These are phyloP conservation scores for Cryptomyrus ogoouensis DNA, from an alignment of 2,113 vertebrate species.

Conservation along the genomic window DNA sequence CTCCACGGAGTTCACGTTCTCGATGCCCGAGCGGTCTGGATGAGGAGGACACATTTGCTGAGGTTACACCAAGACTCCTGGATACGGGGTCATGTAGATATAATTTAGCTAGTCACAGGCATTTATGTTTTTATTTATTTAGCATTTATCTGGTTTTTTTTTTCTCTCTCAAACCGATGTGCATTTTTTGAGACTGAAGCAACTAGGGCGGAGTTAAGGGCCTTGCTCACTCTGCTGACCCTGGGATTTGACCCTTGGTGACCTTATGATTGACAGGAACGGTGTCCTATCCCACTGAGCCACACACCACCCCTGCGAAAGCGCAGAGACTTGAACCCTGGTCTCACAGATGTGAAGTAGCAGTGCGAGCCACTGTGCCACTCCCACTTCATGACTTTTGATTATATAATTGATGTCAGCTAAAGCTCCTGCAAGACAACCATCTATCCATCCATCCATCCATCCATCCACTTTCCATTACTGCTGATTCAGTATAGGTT, in stretches of 20 bases:
- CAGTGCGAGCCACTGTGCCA: neutral
- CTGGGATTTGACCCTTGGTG: too few relatives aligned
- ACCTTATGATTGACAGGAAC: neutral
- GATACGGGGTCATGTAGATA: neutral
- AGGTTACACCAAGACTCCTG: neutral
- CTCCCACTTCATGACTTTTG: neutral
- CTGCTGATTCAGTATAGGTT: neutral
- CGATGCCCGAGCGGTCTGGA: slow-evolving; percentile 90
- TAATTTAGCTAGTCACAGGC: neutral
- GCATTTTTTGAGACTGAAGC: neutral
- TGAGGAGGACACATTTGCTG: neutral
- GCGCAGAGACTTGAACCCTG: neutral
- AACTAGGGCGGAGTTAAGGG: neutral
- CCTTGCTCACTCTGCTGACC: neutral
- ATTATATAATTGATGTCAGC: neutral
- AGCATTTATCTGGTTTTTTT: neutral
- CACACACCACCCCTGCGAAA: neutral
- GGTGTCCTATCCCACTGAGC: neutral
- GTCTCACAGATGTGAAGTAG: neutral
- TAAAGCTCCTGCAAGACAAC: neutral
- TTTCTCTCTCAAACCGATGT: neutral
- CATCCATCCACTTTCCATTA: neutral
- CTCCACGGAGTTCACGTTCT: slow-evolving; percentile 85
- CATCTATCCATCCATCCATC: neutral
- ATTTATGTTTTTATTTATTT: neutral